phyloP scores from a whole-genome alignment of 1,140 invertebrate species.

The Latrodectus geometricus region DNA sequence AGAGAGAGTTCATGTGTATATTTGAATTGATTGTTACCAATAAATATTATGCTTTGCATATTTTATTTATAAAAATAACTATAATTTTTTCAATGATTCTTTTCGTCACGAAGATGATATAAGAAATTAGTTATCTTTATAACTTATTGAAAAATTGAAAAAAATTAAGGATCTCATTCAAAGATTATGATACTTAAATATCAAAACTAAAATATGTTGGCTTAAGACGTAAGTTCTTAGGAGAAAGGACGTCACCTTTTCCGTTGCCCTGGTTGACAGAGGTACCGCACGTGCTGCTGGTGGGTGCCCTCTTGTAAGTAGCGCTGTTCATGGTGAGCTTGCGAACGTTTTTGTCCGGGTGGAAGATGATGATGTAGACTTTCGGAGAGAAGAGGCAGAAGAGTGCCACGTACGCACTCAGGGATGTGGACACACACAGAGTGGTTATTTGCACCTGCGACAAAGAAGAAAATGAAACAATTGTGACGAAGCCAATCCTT shows the following conservation, averaged over 20 bases:
- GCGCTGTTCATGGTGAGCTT: slow-evolving; percentile 73
- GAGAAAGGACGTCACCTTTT: slow-evolving; percentile 30
- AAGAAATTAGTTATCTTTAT: too few relatives aligned
- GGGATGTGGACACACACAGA: slow-evolving; percentile 72
- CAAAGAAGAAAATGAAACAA: neutral
- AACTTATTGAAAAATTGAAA: too few relatives aligned
- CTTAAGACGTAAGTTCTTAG: too few relatives aligned
- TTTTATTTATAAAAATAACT: too few relatives aligned
- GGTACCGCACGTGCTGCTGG: slow-evolving; percentile 66
- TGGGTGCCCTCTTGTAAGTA: slow-evolving; percentile 68
- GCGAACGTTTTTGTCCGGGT: slow-evolving; percentile 73
- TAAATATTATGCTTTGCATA: too few relatives aligned
- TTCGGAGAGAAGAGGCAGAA: slow-evolving; percentile 73
- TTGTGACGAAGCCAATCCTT: neutral
- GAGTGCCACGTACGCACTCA: slow-evolving; percentile 72
- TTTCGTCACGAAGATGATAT: too few relatives aligned
- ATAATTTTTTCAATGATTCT: too few relatives aligned
- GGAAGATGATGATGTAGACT: slow-evolving; percentile 73
- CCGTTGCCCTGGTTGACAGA: slow-evolving; percentile 68
- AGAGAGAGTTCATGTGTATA: too few relatives aligned
- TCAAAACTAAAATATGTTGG: too few relatives aligned
- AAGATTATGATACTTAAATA: too few relatives aligned
- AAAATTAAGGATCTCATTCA: too few relatives aligned
- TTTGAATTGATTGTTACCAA: too few relatives aligned
- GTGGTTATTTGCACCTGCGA: slow-evolving; percentile 73